Percentiles rank a stretch among this genome's conserved stretches.
phyloP scores from a whole-genome alignment of 2,113 vertebrate species.

The Phylloscopus trochilus region DNA sequence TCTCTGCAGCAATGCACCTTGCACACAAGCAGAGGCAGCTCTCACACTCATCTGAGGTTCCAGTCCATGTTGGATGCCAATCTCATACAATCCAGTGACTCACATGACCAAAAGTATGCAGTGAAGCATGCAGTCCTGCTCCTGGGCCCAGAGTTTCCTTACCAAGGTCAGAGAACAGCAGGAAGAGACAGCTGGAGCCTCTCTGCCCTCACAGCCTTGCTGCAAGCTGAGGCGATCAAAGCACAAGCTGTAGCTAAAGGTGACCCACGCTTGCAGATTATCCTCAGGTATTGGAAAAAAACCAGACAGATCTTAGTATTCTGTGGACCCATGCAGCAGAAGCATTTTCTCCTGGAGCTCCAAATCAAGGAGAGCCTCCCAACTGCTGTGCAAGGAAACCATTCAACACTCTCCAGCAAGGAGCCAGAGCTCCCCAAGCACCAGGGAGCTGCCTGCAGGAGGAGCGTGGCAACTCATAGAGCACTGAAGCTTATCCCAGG shows the following conservation, averaged over 20 bases:
- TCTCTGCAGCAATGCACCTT: not conserved
- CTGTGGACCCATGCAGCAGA: not conserved
- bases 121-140: not conserved
- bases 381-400: not conserved
- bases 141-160: not conserved
- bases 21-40: not conserved
- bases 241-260: not conserved
- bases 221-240: not conserved
- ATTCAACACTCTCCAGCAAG: not conserved
- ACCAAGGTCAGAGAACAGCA: conserved; percentile 36
- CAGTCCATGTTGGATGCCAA: not conserved
- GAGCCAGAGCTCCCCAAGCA: not conserved
- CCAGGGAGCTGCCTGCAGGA: not conserved
- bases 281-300: not conserved
- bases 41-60: not conserved
- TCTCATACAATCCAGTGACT: not conserved
- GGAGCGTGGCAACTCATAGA: not conserved
- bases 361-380: not conserved
- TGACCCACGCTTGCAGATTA: not conserved
- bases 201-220: not conserved
- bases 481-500: not conserved
- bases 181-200: conserved; percentile 28
- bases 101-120: not conserved
- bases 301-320: not conserved
- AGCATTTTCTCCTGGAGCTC: not conserved